These are phyloP conservation scores for Tenthredo notha DNA, from an alignment of 2,888 invertebrate genomes.

Conservation along the genomic window DNA sequence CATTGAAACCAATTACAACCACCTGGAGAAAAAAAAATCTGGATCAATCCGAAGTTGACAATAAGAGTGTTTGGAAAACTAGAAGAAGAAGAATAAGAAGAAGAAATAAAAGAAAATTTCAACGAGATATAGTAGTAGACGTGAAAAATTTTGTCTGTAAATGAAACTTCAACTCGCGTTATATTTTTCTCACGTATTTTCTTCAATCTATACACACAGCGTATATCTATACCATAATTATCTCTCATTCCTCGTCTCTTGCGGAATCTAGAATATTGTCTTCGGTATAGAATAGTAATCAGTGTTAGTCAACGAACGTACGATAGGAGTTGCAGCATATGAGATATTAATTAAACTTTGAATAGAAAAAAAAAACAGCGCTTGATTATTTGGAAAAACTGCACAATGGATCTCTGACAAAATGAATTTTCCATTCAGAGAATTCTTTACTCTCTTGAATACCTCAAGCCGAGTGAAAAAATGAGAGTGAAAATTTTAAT, in stretches of 20 bases:
- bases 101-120: too few relatives aligned
- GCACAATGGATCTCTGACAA: not conserved
- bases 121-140: not conserved
- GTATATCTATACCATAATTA: not conserved
- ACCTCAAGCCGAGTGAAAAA: not conserved
- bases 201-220: not conserved
- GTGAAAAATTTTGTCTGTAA: not conserved
- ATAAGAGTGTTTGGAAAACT: too few relatives aligned
- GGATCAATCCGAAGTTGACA: too few relatives aligned
- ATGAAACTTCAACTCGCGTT: not conserved
- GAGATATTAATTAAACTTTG: slow-evolving; percentile 36
- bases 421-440: not conserved
- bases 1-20: too few relatives aligned
- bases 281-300: not conserved
- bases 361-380: not conserved
- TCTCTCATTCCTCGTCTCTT: not conserved
- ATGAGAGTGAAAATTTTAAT: not conserved
- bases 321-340: not conserved
- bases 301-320: not conserved
- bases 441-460: not conserved
- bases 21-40: too few relatives aligned
- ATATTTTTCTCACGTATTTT: slow-evolving; percentile 3
- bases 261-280: not conserved
- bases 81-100: too few relatives aligned
- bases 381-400: not conserved